Base-by-base conservation (phyloP, 2,888 invertebrate species). In the Pherbina coryleti region DNA sequence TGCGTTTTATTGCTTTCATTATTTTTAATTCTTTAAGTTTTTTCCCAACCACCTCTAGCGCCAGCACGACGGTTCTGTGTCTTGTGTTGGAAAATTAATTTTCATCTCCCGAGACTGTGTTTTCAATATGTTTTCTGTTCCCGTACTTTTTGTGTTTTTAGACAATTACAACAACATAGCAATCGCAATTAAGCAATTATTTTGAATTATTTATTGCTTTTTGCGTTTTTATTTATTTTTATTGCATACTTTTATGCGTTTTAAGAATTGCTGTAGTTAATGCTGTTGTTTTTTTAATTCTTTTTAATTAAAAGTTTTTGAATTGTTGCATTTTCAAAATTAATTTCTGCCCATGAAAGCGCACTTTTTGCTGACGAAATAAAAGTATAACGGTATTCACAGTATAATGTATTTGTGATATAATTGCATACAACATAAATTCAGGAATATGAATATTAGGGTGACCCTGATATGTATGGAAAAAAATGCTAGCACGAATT, bases 171-270 rank as follows among this genome's bases (percentile, higher is more conserved):
- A 81, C 81, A 82, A 81, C 81, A 80, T 79, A 67, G 82, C 80
- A 78, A 79, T 81, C 79, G 79, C 85, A 85, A 84, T 83, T 83
- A 83, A 85, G 86, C 87, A 87, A 88, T 88, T 87, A 86, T 84
- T 84, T 80, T 78, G 55, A 82, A 83, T 84, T 87, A 87, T 87
- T 88, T 87, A 87, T 87, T 78, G 83, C 86, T 82, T 84, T 84
- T 82, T 78, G 76, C 77, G 81, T 81, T 85, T 83, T 85, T 86
- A 86, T 87, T 88, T 85, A 85, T 86, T 83, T 82, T 83, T 82
- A 83, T 83, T 81, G 82, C 82, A 78, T 73, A 79, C 77, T 76
- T 79, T 80, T 79, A 64, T 64, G 64, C 17, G 64, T 31, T 34
- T 8, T 1, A 19, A 19, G 55, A 55, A 55, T 19, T 55, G n/a